Conservation (phyloP, 1,140 invertebrate species). For the Atta colombica region DNA sequence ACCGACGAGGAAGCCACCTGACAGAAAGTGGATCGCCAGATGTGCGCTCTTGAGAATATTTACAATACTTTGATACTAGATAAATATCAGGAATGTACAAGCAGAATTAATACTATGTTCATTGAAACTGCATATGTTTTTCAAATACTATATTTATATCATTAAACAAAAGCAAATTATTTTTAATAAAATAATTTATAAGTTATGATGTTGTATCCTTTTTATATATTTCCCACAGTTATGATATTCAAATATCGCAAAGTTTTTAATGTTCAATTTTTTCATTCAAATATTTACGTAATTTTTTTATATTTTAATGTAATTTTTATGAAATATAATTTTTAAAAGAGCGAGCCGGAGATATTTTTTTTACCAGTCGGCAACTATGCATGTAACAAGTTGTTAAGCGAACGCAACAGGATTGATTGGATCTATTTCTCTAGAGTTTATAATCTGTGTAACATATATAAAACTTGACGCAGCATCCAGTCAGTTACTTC, state of each 20-base stretch:
- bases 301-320: no score
- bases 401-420: not conserved
- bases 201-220: not conserved
- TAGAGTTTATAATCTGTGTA: not conserved
- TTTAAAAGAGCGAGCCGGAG: not conserved
- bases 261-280: not conserved
- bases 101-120: not conserved
- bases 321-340: no score
- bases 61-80: constrained; percentile 18
- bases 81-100: not conserved
- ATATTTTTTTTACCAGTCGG: not conserved
- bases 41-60: constrained; percentile 33
- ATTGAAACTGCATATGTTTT: not conserved
- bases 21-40: constrained; percentile 38
- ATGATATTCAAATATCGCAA: not conserved
- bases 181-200: not conserved
- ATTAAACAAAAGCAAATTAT: not conserved
- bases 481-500: constrained; percentile 21
- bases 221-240: not conserved
- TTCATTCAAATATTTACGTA: not conserved
- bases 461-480: constrained; percentile 18
- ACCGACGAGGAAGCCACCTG: not conserved
- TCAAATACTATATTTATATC: not conserved
- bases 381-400: not conserved
- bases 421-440: not conserved